Base-by-base conservation (phyloP, 2,797 vertebrate genomes). In the Phrynocephalus forsythii region DNA sequence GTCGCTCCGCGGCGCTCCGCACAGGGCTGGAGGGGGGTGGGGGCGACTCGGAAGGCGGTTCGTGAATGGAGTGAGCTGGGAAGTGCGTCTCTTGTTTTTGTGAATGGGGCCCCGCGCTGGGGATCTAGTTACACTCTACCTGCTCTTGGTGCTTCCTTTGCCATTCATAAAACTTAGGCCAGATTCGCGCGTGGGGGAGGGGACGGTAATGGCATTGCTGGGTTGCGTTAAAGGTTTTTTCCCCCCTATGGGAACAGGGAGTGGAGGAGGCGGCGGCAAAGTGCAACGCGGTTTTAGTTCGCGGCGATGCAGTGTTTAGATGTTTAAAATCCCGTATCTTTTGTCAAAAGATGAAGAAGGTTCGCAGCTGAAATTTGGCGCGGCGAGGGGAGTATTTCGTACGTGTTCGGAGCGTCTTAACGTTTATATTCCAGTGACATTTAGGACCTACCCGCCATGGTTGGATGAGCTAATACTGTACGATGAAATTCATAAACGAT, bases 11-110 rank as follows among this genome's bases (percentile, higher is more conserved):
- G 92, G 89, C 91, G 89, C 80, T 91, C 83, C 88, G 93, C 88
- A 73, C 83, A 87, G 90, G 86, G 66, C 82, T 82, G 93, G 89
- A 93, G 93, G 94, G 94, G 93, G 82, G 92, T 93, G 81, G 94
- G 93, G 87, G 94, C 91, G 79, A 63, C 92, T 30, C 92, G 88
- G 44, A 92, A 92, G 94, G 95, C 94, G 94, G 94, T 96, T 96
- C 95, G 91, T 96, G 96, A 96, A 96, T 96, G 95, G 96, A 90
- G 91, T 92, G 94, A 93, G 94, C 96, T 95, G 95, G 93, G 94
- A 92, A 95, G 95, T 93, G 96, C 95, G 96, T 95, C 96, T 94
- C 92, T 95, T 94, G 93, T 71, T 95, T 95, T 96, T 95, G 95
- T 96, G 95, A 96, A 96, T 95, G 96, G 95, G 94, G 95, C 94